phyloP scores from a whole-genome alignment of 2,113 vertebrate species.

The Bufo gargarizans region DNA sequence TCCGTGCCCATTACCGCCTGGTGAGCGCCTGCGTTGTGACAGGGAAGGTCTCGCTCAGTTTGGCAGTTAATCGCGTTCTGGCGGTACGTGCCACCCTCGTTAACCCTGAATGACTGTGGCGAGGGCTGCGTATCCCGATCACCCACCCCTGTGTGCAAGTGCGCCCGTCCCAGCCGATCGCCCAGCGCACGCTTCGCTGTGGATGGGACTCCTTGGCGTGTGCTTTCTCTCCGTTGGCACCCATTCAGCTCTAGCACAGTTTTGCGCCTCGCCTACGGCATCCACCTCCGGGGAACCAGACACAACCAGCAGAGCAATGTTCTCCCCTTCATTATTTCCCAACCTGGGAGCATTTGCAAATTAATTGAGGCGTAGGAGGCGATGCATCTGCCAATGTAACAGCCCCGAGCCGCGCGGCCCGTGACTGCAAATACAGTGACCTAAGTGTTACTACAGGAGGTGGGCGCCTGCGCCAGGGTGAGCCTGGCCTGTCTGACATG shows the following conservation, averaged over 20 bases:
- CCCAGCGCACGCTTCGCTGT: neutral
- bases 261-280: slow-evolving; percentile 62
- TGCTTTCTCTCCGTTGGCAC: slow-evolving; percentile 53
- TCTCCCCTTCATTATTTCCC: slow-evolving; percentile 75
- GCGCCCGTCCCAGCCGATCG: no score
- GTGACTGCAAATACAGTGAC: slow-evolving; percentile 66
- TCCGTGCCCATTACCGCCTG: slow-evolving; percentile 2
- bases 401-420: slow-evolving; percentile 65
- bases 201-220: slow-evolving; percentile 28
- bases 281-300: slow-evolving; percentile 66
- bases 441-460: slow-evolving; percentile 57
- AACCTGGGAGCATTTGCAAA: slow-evolving; percentile 78
- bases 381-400: slow-evolving; percentile 78
- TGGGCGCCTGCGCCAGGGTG: neutral
- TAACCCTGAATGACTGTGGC: neutral
- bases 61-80: slow-evolving; percentile 25
- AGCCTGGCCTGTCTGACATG: neutral
- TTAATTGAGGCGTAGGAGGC: slow-evolving; percentile 80
- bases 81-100: neutral
- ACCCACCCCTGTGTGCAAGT: no score
- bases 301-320: slow-evolving; percentile 65
- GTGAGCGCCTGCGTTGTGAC: slow-evolving; percentile 14
- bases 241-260: slow-evolving; percentile 52
- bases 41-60: slow-evolving; percentile 8
- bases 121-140: no score